These are phyloP conservation scores for Vultur gryphus DNA, from an alignment of 2,797 vertebrate genomes.

Conservation along the genomic window DNA sequence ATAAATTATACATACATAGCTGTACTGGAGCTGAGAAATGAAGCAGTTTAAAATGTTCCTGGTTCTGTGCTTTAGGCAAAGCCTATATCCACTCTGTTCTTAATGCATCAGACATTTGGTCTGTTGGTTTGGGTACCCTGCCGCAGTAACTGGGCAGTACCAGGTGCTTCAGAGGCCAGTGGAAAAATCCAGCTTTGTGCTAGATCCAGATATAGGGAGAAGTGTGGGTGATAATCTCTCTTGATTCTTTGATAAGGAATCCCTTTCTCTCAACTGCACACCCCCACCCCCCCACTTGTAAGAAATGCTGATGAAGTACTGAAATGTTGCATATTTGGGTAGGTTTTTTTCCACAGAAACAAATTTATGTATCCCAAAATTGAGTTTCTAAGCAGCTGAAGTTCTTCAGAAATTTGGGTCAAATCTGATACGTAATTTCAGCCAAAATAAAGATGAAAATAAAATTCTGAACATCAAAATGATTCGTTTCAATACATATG, in stretches of 20 bases:
- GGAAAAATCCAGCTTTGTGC: neutral
- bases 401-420: slow-evolving; percentile 36
- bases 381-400: slow-evolving; percentile 21
- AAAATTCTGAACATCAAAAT: neutral
- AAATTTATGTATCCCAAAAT: neutral
- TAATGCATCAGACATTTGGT: neutral
- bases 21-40: slow-evolving; percentile 17
- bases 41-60: slow-evolving; percentile 33
- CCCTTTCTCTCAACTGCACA: neutral
- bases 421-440: slow-evolving; percentile 25
- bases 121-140: neutral
- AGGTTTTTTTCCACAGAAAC: neutral
- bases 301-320: neutral
- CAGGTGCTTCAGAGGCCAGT: neutral
- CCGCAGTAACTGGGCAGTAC: neutral
- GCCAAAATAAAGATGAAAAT: slow-evolving; percentile 31
- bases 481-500: neutral
- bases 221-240: neutral
- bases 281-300: neutral
- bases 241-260: neutral
- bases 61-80: slow-evolving; percentile 29
- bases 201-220: neutral
- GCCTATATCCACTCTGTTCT: neutral
- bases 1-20: slow-evolving; percentile 58
- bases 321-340: neutral